Conservation (phyloP, 2,888 invertebrate genomes). For the Clostera curtula region DNA sequence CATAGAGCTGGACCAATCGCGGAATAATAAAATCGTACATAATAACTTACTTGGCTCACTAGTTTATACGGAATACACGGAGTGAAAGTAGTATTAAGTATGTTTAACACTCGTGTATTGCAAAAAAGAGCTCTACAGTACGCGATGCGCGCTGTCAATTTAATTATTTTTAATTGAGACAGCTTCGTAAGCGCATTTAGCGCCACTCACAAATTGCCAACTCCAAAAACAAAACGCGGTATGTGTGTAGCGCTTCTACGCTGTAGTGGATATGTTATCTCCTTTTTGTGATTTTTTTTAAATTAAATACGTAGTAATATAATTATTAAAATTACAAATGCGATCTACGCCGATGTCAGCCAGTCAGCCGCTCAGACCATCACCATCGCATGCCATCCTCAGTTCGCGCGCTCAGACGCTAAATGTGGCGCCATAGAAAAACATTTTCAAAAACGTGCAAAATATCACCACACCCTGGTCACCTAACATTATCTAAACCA, state of each 20-base stretch:
- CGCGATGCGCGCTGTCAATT: too few relatives aligned
- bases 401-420: conserved; percentile 54
- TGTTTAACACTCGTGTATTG: too few relatives aligned
- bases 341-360: conserved; percentile 47
- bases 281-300: conserved; percentile 50
- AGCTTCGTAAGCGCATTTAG: too few relatives aligned
- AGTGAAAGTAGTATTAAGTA: too few relatives aligned
- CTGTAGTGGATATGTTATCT: conserved; percentile 65
- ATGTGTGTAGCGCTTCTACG: conserved; percentile 60
- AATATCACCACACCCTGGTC: conserved; percentile 76
- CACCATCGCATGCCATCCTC: conserved; percentile 45
- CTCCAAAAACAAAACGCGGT: conserved; percentile 16
- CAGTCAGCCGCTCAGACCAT: conserved; percentile 51
- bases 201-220: too few relatives aligned
- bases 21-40: too few relatives aligned
- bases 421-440: conserved; percentile 64
- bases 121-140: too few relatives aligned
- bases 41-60: too few relatives aligned
- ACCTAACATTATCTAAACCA: conserved; percentile 72
- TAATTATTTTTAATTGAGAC: too few relatives aligned
- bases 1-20: too few relatives aligned
- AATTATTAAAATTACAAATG: conserved; percentile 54
- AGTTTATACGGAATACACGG: too few relatives aligned
- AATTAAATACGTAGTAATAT: conserved; percentile 35
- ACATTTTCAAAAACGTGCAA: conserved; percentile 75